Conservation (phyloP, 35 echinoderm and acorn worm species). For the Ptychodera flava region DNA sequence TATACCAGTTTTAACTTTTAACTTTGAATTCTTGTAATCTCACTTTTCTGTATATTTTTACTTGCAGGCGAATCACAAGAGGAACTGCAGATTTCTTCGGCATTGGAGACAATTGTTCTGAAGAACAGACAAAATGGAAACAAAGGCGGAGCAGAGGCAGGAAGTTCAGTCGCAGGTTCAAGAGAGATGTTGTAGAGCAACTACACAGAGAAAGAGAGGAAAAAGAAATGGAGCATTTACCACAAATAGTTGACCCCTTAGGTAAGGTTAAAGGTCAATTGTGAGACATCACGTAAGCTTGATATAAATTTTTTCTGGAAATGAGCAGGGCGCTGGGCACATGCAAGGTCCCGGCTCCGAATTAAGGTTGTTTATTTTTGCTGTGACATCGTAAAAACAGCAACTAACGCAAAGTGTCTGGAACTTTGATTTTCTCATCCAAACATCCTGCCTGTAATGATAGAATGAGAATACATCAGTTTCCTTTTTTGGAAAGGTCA, state of each 20-base stretch:
- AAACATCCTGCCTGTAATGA: no score
- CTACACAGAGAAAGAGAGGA: constrained; percentile 32
- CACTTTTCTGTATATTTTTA: neutral
- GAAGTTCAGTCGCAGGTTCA: constrained; percentile 70
- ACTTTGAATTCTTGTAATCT: neutral
- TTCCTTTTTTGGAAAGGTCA: no score
- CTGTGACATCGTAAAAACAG: no score
- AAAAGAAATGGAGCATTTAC: constrained; percentile 27
- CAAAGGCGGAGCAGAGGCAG: constrained; percentile 37
- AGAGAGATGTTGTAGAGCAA: constrained; percentile 20
- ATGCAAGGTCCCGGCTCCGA: no score
- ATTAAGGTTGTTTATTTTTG: no score
- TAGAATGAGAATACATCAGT: no score
- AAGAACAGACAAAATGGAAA: constrained; percentile 76
- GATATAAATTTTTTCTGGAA: no score
- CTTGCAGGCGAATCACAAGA: constrained; percentile 70
- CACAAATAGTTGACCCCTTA: constrained; percentile 85
- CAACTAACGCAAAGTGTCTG: no score
- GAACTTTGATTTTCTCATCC: no score
- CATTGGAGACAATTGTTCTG: constrained; percentile 78
- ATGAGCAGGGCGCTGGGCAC: no score
- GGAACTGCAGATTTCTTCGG: constrained; percentile 94
- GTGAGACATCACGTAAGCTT: no score
- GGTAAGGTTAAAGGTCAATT: no score
- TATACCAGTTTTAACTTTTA: neutral